Evolutionary conservation across 2,888 invertebrate species (phyloP).

Genomic region (Orthosia gracilis): DNA sequence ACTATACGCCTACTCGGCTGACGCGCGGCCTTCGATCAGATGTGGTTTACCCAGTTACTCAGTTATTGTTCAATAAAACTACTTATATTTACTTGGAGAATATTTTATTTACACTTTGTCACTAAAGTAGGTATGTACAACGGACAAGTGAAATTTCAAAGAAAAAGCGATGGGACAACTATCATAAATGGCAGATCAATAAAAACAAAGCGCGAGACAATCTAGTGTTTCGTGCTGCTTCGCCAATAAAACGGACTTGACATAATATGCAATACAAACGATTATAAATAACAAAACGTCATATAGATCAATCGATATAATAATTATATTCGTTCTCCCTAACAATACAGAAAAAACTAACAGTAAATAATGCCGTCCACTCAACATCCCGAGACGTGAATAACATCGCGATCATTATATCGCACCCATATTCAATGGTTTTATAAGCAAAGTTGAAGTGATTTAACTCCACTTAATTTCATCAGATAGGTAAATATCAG

Average conservation of each 20-base stretch:
- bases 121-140: constrained; percentile 85
- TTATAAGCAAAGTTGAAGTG: background rate
- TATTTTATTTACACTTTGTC: constrained; percentile 89
- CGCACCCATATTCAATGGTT: background rate
- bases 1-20: constrained; percentile 53
- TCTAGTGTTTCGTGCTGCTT: constrained; percentile 39
- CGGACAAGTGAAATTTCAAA: constrained; percentile 80
- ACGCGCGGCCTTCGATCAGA: constrained; percentile 55
- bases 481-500: background rate
- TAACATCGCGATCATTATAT: background rate
- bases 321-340: constrained; percentile 49
- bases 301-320: constrained; percentile 35
- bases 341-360: constrained; percentile 45
- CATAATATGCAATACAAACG: constrained; percentile 47
- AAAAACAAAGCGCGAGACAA: constrained; percentile 52
- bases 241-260: constrained; percentile 48
- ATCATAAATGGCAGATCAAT: constrained; percentile 67
- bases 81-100: constrained; percentile 83
- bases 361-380: constrained; percentile 38
- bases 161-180: constrained; percentile 71
- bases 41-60: constrained; percentile 70
- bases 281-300: constrained; percentile 59
- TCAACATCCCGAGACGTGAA: background rate
- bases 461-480: background rate
- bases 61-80: constrained; percentile 82